A percentile compares a stretch with the other conserved stretches of the same genome.
phyloP scores from a whole-genome alignment of 2,797 vertebrate genomes.

The Ficedula albicollis region DNA sequence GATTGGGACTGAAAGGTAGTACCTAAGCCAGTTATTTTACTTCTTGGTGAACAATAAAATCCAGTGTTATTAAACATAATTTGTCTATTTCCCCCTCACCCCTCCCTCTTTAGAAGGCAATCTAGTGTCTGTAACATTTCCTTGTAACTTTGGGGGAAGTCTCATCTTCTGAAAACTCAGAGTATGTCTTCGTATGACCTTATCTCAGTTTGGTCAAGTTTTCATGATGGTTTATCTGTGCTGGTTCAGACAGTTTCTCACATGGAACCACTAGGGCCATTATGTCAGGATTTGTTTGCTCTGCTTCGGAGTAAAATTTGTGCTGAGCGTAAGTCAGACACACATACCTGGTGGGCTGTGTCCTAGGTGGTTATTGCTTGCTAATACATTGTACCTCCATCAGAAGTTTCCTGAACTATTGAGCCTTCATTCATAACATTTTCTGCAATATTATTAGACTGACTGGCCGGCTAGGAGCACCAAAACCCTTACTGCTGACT shows the following conservation, averaged over 20 bases:
- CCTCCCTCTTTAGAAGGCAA: background rate
- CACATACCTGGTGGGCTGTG: rapidly evolving
- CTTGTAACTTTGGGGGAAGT: background rate
- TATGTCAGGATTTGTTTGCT: background rate
- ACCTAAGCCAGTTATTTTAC: background rate
- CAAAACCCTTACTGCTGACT: background rate
- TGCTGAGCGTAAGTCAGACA: background rate
- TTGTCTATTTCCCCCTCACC: background rate
- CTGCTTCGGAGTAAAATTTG: background rate
- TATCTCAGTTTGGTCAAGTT: background rate
- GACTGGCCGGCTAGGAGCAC: background rate
- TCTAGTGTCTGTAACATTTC: background rate
- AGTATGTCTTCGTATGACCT: background rate
- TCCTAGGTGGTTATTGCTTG: background rate
- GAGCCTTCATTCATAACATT: background rate
- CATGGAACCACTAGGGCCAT: background rate
- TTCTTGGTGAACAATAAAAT: background rate
- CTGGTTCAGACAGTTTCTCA: background rate
- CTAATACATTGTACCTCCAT: background rate
- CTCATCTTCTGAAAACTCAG: background rate
- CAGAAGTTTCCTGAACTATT: background rate
- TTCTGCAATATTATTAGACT: background rate
- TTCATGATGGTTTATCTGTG: background rate
- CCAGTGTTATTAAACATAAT: background rate
- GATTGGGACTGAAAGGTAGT: background rate